These are phyloP conservation scores for Eupithecia insigniata DNA, from an alignment of 2,888 invertebrate genomes.

Conservation along the genomic window DNA sequence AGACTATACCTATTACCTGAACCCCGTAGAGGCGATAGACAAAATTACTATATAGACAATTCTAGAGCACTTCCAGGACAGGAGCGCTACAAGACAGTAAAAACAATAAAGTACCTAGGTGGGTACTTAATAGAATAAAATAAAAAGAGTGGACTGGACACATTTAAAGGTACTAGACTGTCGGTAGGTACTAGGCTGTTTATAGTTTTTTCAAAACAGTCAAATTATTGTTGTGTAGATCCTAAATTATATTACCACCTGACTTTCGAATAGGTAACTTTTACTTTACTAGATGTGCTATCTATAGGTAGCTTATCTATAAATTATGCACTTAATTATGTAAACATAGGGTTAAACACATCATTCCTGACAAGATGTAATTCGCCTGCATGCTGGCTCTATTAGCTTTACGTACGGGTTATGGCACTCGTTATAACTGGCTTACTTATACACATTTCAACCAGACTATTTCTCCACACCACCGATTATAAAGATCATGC, in stretches of 20 bases:
- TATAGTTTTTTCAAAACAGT: no score
- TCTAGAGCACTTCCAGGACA: no score
- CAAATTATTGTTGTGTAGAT: no score
- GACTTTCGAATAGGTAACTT: neutral
- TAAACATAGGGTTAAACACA: constrained; percentile 7
- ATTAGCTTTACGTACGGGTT: constrained; percentile 8
- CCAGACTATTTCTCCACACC: neutral
- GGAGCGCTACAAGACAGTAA: no score
- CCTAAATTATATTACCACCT: neutral
- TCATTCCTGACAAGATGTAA: constrained; percentile 14
- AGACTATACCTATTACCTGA: no score
- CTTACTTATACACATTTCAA: neutral
- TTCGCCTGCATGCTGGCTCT: constrained; percentile 25
- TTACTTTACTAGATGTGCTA: neutral
- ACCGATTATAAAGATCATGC: neutral
- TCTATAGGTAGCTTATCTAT: neutral
- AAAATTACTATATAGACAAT: no score
- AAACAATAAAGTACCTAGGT: no score
- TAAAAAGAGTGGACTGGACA: no score
- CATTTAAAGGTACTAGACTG: no score
- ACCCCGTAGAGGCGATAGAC: no score
- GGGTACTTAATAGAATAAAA: no score
- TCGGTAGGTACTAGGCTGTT: no score
- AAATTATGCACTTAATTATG: neutral
- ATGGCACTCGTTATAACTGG: neutral